Conservation (phyloP, 1,140 invertebrate genomes). For the Cyrtorhinus lividipennis region DNA sequence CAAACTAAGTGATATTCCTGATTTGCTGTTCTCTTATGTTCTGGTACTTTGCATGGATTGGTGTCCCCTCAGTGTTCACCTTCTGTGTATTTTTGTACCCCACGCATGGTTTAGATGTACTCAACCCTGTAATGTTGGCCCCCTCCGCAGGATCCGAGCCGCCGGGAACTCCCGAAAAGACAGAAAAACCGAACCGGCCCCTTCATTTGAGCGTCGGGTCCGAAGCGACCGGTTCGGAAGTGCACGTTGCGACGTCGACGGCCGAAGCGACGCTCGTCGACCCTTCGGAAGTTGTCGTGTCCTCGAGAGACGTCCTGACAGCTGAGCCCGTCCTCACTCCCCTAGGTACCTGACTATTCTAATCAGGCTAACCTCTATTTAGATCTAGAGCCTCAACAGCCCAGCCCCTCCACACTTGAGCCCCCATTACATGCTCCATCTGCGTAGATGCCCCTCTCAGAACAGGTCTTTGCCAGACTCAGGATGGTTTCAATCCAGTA, state of each 20-base stretch:
- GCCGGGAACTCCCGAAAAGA: slow-evolving; percentile 3
- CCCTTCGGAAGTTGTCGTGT: slow-evolving; percentile 61
- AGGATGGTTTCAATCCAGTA: no score
- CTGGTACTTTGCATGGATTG: background rate
- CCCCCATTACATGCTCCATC: no score
- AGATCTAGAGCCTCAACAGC: slow-evolving; percentile 6
- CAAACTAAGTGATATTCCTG: no score
- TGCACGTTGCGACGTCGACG: background rate
- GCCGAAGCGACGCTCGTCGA: slow-evolving; percentile 43
- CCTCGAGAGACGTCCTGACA: slow-evolving; percentile 52
- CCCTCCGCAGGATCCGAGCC: background rate
- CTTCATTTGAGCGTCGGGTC: background rate
- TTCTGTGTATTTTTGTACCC: no score
- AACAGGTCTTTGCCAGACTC: no score
- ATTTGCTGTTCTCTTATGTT: no score
- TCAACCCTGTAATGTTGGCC: background rate
- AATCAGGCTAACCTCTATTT: background rate
- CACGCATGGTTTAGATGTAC: no score
- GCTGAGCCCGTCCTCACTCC: slow-evolving; percentile 66
- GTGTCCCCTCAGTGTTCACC: background rate
- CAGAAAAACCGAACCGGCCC: background rate
- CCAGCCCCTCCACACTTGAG: background rate
- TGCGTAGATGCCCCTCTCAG: no score
- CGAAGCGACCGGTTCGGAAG: background rate
- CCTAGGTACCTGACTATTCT: slow-evolving; percentile 48